Conservation (phyloP, 1,140 invertebrate genomes). For the Reticulitermes speratus region DNA sequence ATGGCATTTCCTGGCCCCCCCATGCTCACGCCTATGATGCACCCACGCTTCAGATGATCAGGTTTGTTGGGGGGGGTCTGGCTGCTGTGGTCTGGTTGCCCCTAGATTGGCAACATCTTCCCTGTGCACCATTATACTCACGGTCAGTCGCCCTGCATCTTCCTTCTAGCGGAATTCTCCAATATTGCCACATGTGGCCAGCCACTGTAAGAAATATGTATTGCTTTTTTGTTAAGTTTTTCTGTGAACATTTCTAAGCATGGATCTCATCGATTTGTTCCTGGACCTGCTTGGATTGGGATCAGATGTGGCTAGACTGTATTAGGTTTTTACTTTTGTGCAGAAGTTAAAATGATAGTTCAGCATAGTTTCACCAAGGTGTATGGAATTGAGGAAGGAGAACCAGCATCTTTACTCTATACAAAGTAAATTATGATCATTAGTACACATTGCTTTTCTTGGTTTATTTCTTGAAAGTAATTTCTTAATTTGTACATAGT, state of each 20-base stretch:
- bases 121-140: neutral
- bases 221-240: neutral
- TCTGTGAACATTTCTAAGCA: slow-evolving; percentile 22
- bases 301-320: slow-evolving; percentile 11
- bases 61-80: slow-evolving; percentile 36
- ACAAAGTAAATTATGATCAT: neutral
- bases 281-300: slow-evolving; percentile 12
- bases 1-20: slow-evolving; percentile 61
- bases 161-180: neutral
- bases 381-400: neutral
- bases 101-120: slow-evolving; percentile 16
- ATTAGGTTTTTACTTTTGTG: neutral
- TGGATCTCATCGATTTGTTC: slow-evolving; percentile 11
- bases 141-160: slow-evolving; percentile 10
- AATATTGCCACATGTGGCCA: neutral
- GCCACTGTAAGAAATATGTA: slow-evolving; percentile 23
- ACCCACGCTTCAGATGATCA: slow-evolving; percentile 78
- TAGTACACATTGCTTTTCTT: neutral
- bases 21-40: slow-evolving; percentile 68
- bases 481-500: too few relatives aligned
- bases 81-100: slow-evolving; percentile 32
- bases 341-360: neutral
- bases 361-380: neutral
- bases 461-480: too few relatives aligned
- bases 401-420: neutral